phyloP scores from a whole-genome alignment of 1,140 invertebrate species.

The Tetramorium parvispinum region DNA sequence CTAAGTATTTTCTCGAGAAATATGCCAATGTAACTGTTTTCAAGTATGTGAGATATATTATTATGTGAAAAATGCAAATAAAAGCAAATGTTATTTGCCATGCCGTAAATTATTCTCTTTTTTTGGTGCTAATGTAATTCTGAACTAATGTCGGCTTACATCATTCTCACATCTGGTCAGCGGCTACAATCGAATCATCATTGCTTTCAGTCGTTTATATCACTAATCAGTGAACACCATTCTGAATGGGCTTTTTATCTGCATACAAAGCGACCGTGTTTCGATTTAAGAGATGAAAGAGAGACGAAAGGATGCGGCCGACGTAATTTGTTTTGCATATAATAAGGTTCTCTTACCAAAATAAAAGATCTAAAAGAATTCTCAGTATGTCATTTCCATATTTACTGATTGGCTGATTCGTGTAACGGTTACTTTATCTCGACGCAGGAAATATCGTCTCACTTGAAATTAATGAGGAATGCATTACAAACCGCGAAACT shows the following conservation, averaged over 20 bases:
- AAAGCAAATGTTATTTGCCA: not conserved
- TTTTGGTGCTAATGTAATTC: not conserved
- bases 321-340: constrained; percentile 27
- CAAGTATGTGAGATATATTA: not conserved
- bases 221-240: not conserved
- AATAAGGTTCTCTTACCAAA: constrained; percentile 10
- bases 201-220: constrained; percentile 21
- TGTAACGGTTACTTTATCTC: constrained; percentile 43
- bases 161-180: constrained; percentile 25
- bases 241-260: constrained; percentile 39
- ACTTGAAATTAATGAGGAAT: constrained; percentile 27
- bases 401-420: constrained; percentile 23
- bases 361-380: constrained; percentile 34
- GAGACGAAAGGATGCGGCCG: not conserved
- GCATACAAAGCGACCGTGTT: constrained; percentile 31
- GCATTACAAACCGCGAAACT: not conserved
- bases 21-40: not conserved
- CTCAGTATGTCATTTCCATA: not conserved
- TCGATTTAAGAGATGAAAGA: constrained; percentile 42
- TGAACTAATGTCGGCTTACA: not conserved
- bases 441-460: constrained; percentile 5
- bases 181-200: not conserved
- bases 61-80: constrained; percentile 7
- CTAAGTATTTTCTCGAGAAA: not conserved
- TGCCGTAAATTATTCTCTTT: not conserved